Percentiles rank a stretch among this genome's conserved stretches.
These are phyloP conservation scores for Blastobasis adustella DNA, from an alignment of 2,888 invertebrate species.

Conservation along the genomic window DNA sequence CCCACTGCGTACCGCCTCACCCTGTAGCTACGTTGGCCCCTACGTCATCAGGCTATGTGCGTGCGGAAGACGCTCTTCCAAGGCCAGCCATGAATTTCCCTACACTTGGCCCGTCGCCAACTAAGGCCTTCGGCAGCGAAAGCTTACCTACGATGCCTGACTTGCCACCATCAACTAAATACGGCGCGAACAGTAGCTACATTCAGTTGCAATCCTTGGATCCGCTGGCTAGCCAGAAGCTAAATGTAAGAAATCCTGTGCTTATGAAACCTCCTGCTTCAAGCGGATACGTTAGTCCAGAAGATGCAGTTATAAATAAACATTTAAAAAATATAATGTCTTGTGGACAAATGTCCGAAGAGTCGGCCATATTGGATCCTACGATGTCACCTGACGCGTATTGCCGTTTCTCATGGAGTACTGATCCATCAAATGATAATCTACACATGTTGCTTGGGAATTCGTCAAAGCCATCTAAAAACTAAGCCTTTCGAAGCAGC, in stretches of 20 bases:
- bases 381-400: constrained; percentile 68
- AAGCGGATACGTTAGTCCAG: constrained; percentile 58
- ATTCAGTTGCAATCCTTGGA: constrained; percentile 63
- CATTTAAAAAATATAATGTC: constrained; percentile 58
- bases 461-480: constrained; percentile 47
- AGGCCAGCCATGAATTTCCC: constrained; percentile 51
- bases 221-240: constrained; percentile 57
- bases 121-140: constrained; percentile 51
- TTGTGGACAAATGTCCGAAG: constrained; percentile 46
- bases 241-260: constrained; percentile 40
- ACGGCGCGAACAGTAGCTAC: constrained; percentile 51
- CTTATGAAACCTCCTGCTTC: constrained; percentile 46
- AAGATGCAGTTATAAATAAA: constrained; percentile 60
- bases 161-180: constrained; percentile 54
- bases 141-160: constrained; percentile 63
- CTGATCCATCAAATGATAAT: constrained; percentile 63
- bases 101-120: constrained; percentile 43
- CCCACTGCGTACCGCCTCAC: constrained; percentile 40
- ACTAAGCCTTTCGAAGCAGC: constrained; percentile 37
- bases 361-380: constrained; percentile 61
- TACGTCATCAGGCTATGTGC: constrained; percentile 56
- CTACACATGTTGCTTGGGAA: constrained; percentile 57
- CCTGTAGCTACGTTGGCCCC: constrained; percentile 27
- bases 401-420: constrained; percentile 69
- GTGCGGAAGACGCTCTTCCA: constrained; percentile 49